These are phyloP conservation scores for Platyrinchus mystaceus DNA, from an alignment of 2,797 vertebrate species.

Conservation along the genomic window DNA sequence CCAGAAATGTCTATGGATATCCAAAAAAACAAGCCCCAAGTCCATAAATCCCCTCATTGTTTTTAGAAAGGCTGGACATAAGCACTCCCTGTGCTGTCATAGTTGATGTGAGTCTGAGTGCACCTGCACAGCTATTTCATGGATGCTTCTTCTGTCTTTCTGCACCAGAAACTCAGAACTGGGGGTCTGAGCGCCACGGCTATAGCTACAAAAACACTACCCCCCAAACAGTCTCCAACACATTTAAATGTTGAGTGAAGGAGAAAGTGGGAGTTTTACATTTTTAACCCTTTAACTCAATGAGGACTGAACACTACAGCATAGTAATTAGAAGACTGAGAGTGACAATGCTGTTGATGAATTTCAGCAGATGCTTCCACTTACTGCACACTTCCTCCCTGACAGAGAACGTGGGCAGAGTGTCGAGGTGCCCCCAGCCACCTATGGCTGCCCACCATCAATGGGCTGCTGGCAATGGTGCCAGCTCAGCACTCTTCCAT, in stretches of 20 bases:
- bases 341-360: background rate
- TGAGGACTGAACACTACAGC: background rate
- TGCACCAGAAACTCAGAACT: background rate
- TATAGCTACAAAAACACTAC: background rate
- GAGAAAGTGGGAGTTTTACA: background rate
- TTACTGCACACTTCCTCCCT: accelerated
- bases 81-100: background rate
- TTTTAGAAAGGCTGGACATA: background rate
- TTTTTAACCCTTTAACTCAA: background rate
- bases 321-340: background rate
- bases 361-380: background rate
- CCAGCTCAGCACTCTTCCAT: background rate
- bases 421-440: background rate
- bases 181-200: accelerated
- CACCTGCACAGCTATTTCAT: background rate
- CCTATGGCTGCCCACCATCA: background rate
- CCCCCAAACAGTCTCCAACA: background rate
- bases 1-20: background rate
- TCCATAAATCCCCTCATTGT: background rate
- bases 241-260: background rate
- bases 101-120: background rate
- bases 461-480: background rate
- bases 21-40: background rate
- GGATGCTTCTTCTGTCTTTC: background rate
- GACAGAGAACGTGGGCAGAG: accelerated